Conservation (phyloP, 1,140 invertebrate species). For the Gryon sp. region DNA sequence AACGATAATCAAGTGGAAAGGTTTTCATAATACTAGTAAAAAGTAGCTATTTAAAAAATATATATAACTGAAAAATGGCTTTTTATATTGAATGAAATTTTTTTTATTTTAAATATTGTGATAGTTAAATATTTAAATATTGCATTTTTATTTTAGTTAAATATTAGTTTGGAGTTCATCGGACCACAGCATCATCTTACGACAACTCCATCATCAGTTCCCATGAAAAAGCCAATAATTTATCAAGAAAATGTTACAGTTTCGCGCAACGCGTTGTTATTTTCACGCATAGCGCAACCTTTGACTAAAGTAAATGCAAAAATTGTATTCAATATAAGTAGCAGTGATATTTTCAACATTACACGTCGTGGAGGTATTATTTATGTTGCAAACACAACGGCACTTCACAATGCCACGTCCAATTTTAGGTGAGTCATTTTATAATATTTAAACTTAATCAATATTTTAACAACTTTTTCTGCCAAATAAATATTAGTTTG, state of each 20-base stretch:
- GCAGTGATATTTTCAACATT: conserved; percentile 78
- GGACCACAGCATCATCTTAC: conserved; percentile 72
- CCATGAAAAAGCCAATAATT: conserved; percentile 54
- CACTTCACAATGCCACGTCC: conserved; percentile 70
- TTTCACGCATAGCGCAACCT: conserved; percentile 72
- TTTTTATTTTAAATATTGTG: background rate
- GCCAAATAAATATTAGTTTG: too few relatives aligned
- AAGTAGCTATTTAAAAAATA: too few relatives aligned
- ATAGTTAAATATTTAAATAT: too few relatives aligned
- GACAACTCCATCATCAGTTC: conserved; percentile 64
- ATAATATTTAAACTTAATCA: too few relatives aligned
- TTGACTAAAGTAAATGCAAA: conserved; percentile 60
- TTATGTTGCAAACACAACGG: conserved; percentile 78
- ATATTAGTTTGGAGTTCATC: conserved; percentile 71
- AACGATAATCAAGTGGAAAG: too few relatives aligned
- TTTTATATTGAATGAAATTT: too few relatives aligned
- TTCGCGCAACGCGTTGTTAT: conserved; percentile 64
- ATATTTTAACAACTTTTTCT: too few relatives aligned
- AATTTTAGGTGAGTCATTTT: conserved; percentile 73
- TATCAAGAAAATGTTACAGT: conserved; percentile 64
- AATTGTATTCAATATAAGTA: conserved; percentile 65
- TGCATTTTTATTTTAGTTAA: conserved; percentile 65
- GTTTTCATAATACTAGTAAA: too few relatives aligned
- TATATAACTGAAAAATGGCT: too few relatives aligned
- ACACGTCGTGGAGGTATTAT: conserved; percentile 81